Evolutionary conservation across 2,797 vertebrate genomes (phyloP), one percentile per base, ranked within the genome.

Genomic region (Limosa lapponica): DNA sequence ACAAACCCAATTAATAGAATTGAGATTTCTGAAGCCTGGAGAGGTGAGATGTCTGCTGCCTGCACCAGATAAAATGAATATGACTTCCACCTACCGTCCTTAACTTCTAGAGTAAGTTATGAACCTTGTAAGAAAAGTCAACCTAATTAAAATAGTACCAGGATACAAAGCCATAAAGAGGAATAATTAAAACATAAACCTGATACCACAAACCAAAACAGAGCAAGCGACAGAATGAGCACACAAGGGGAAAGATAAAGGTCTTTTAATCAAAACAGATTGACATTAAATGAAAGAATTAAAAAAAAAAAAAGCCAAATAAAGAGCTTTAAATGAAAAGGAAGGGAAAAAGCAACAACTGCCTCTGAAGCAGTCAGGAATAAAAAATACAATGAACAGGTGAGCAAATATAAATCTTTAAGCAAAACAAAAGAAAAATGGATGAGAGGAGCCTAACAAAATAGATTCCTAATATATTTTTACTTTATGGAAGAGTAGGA

Each of bases 251-350:
- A 61, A 71, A 70, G 32, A 67, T 37, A 89, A 91, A 80, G 64
- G 25, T 67, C 27, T 86, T 92, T 71, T 83, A 81, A 94, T 82
- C 55, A 87, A 89, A 95, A 59, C 10, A 84, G 28, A 78, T 16
- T 93, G 69, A 58, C 58, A 59, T 37, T 90, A 87, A 90, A 66
- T 54, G 22, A 88, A 87, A 86, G 24, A 51, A 79, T 57, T 37
- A 2, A 14, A 61, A 52, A 25, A 0, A 13, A 67, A 43, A 41
- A 19, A 17, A 30, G 0, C 3, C n/a, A 71, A 89, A 69, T 34
- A 39, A 83, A 83, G 12, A 61, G 9, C 27, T 72, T 66, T 28
- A 74, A 71, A 62, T 65, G 1, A 88, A 91, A 91, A 93, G 11
- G 24, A 49, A 20, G 27, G 23, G 39, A 16, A 34, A 93, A 94